Conservation (phyloP, 2,113 vertebrate genomes). For the Sylvilagus bachmani region DNA sequence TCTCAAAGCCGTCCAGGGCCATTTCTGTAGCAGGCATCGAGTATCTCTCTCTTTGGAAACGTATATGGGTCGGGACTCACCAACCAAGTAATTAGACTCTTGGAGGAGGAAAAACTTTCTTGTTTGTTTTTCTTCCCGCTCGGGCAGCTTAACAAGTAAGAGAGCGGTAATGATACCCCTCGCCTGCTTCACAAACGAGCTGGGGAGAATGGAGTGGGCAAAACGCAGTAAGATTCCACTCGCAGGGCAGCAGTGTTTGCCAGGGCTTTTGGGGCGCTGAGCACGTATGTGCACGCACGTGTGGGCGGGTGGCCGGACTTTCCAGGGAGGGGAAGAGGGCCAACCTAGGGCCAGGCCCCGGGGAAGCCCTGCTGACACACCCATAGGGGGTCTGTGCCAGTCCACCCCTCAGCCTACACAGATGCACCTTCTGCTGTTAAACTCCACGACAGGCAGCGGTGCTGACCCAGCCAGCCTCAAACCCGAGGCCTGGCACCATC, state of each 20-base stretch:
- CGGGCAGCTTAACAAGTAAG: constrained; percentile 34
- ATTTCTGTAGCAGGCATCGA: not conserved
- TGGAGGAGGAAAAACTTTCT: constrained; percentile 64
- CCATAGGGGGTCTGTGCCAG: not conserved
- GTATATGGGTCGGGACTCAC: constrained; percentile 52
- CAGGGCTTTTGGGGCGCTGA: not conserved
- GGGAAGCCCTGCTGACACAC: not conserved
- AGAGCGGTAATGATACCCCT: constrained; percentile 50
- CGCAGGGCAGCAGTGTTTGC: not conserved
- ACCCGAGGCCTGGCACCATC: too few species aligned
- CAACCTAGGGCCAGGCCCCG: not conserved
- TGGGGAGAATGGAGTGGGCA: not conserved
- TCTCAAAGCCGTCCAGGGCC: constrained; percentile 19
- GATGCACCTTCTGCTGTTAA: not conserved
- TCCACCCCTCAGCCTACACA: not conserved
- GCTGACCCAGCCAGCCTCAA: rapidly evolving
- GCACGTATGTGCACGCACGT: rapidly evolving
- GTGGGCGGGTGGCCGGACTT: not conserved
- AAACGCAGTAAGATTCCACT: not conserved
- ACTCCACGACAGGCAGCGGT: rapidly evolving
- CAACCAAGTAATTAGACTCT: constrained; percentile 74
- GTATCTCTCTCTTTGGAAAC: constrained; percentile 61
- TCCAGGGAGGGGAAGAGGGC: constrained; percentile 13
- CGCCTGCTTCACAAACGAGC: not conserved
- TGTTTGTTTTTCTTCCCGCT: constrained; percentile 32